Base-by-base conservation (phyloP, 2,888 invertebrate genomes). In the Hydropsyche betteni region DNA sequence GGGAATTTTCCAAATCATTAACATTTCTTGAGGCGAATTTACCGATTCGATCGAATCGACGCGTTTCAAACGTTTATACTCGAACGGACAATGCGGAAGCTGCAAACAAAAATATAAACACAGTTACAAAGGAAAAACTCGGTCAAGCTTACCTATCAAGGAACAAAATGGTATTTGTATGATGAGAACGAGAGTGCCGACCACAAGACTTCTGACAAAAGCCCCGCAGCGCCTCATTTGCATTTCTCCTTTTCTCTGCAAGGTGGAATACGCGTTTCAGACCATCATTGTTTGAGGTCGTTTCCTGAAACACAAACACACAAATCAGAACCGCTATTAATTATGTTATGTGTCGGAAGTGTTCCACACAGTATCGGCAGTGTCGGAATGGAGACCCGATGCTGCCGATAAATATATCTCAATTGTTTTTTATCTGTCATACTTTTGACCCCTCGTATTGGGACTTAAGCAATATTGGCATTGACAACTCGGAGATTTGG, bases 81-180 rank as follows among this genome's bases (percentile, higher is more conserved):
- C 44, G 44, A 44, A 4, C 44, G 44, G 44, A 8, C 6, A 6
- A 8, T 4, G 0, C 53, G 12, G 58, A 24, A 16, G 16, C 5
- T 8, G 58, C n/a, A 1, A 16, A 16, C 58, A 58, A 24, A 58
- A 44, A 44, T 10, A 44, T 8, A 44, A 44, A 44, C 44, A 10
- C 44, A 8, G 6, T 24, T n/a, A 58, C 14, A 58, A 58, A 58
- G 58, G 5, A 16, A 58, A 58, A 58, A 58, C 24, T 14, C 34
- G 34, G 7, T 33, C 44, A 44, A 34, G 34, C 72, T 55, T 38
- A 72, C 72, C 61, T 52, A 72, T 72, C 52, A 72, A 58, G 24
- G 72, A 72, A 34, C 72, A 72, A 14, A 58, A 61, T 7, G 72
- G 72, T 38, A 72, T 52, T 58, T 72, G 55, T 55, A 72, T 72